Percentiles rank a stretch among this genome's conserved stretches.
These are phyloP conservation scores for Drosophila parthenogenetica DNA, from an alignment of 2,888 invertebrate species.

Conservation along the genomic window DNA sequence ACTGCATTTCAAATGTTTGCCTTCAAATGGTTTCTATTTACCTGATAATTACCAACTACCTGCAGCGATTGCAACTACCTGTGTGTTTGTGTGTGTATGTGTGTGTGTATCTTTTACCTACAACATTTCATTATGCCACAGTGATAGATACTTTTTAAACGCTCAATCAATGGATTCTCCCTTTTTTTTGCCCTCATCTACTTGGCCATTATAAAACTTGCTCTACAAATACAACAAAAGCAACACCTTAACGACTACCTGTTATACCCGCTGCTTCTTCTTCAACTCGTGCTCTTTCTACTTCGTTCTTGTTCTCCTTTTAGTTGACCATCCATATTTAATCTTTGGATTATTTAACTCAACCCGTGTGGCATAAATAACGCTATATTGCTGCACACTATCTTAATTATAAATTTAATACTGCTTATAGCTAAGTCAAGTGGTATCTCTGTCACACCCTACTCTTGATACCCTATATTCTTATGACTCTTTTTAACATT, in stretches of 20 bases:
- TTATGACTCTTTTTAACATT: background rate
- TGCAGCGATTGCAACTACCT: conserved; percentile 9
- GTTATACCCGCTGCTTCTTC: conserved; percentile 57
- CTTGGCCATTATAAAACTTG: conserved; percentile 14
- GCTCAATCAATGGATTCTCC: conserved; percentile 60
- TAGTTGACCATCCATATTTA: conserved; percentile 23
- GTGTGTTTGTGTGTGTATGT: conserved; percentile 1
- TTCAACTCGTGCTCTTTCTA: background rate
- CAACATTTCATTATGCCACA: conserved; percentile 42
- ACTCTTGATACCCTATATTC: background rate
- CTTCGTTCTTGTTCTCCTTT: conserved; percentile 2
- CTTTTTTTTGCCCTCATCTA: conserved; percentile 23
- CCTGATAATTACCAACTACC: conserved; percentile 35
- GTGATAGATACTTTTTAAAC: conserved; percentile 48
- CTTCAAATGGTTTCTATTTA: conserved; percentile 19
- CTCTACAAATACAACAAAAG: conserved; percentile 21
- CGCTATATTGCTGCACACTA: conserved; percentile 15
- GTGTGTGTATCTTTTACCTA: conserved; percentile 34
- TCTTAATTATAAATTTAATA: conserved; percentile 50
- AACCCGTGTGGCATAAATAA: conserved; percentile 30
- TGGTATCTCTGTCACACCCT: background rate
- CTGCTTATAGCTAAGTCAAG: background rate
- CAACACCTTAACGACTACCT: conserved; percentile 54
- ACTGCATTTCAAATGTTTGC: conserved; percentile 42
- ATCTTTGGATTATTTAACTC: conserved; percentile 30